Evolutionary conservation across 2,888 invertebrate genomes (phyloP).

Genomic region (Argyresthia albistria): DNA sequence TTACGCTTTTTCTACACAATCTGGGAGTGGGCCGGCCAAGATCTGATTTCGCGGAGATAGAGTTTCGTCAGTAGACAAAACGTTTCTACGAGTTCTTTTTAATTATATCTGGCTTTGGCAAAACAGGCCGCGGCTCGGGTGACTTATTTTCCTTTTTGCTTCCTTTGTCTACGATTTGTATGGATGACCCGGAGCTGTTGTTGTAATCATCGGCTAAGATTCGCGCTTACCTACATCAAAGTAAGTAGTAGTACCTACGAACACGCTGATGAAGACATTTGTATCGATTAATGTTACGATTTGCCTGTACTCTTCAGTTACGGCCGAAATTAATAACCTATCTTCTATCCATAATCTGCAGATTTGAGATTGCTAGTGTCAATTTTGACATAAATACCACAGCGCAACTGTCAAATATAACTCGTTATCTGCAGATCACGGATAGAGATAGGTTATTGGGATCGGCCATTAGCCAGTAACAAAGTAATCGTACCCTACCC

Average conservation of each 20-base stretch:
- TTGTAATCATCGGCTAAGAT: background rate
- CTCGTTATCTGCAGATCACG: too few relatives aligned
- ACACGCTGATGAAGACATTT: too few relatives aligned
- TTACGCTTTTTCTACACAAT: conserved; percentile 33
- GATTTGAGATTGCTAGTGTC: too few relatives aligned
- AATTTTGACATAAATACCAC: too few relatives aligned
- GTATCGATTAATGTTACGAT: background rate
- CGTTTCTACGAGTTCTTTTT: conserved; percentile 62
- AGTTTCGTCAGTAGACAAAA: conserved; percentile 51
- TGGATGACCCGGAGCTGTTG: conserved; percentile 2
- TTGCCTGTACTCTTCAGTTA: too few relatives aligned
- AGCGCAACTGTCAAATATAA: too few relatives aligned
- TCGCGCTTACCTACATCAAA: background rate
- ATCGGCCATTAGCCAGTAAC: too few relatives aligned
- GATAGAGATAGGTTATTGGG: too few relatives aligned
- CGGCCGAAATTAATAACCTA: too few relatives aligned
- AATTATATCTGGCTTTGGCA: conserved; percentile 42
- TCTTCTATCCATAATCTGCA: too few relatives aligned
- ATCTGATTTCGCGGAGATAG: conserved; percentile 63
- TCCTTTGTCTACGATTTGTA: conserved; percentile 5
- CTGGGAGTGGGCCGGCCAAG: conserved; percentile 31
- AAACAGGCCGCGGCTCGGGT: conserved; percentile 39
- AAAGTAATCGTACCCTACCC: too few relatives aligned
- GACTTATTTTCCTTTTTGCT: conserved; percentile 21
- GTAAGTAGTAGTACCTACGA: background rate